Percentiles rank a stretch among this genome's conserved stretches.
These are phyloP conservation scores for Hermatobates lingyangjiaoensis DNA, from an alignment of 1,140 invertebrate species.

Conservation along the genomic window DNA sequence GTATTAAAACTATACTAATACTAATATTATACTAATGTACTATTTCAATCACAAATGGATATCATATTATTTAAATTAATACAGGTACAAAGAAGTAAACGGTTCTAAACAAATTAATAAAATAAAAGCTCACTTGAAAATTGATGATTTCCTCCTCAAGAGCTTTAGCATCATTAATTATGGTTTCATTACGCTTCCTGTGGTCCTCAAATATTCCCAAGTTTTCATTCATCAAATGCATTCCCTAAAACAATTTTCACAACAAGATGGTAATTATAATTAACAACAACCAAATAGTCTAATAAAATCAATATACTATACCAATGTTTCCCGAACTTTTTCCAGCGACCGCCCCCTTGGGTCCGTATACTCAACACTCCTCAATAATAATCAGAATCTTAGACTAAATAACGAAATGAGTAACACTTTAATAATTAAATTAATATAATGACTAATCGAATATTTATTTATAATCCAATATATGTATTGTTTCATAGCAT, in stretches of 20 bases:
- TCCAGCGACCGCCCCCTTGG: background rate
- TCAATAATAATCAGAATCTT: background rate
- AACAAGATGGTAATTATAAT: constrained; percentile 1
- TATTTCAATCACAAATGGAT: background rate
- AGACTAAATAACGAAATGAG: background rate
- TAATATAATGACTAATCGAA: too few relatives aligned
- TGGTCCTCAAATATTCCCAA: constrained; percentile 42
- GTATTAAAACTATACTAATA: background rate
- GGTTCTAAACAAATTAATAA: constrained; percentile 1
- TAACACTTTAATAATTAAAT: too few relatives aligned
- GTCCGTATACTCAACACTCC: background rate
- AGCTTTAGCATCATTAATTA: constrained; percentile 33
- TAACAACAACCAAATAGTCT: background rate
- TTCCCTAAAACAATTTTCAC: constrained; percentile 25
- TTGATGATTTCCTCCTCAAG: constrained; percentile 43
- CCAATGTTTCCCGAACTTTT: background rate
- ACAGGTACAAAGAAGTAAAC: background rate
- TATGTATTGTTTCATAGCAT: too few relatives aligned
- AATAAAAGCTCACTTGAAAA: constrained; percentile 32
- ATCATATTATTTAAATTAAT: background rate
- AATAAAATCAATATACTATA: background rate
- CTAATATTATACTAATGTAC: background rate
- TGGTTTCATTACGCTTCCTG: constrained; percentile 33
- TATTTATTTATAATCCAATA: too few relatives aligned
- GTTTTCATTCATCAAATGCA: constrained; percentile 49